phyloP scores from a whole-genome alignment of 1,140 invertebrate species.

The Theocolax elegans region DNA sequence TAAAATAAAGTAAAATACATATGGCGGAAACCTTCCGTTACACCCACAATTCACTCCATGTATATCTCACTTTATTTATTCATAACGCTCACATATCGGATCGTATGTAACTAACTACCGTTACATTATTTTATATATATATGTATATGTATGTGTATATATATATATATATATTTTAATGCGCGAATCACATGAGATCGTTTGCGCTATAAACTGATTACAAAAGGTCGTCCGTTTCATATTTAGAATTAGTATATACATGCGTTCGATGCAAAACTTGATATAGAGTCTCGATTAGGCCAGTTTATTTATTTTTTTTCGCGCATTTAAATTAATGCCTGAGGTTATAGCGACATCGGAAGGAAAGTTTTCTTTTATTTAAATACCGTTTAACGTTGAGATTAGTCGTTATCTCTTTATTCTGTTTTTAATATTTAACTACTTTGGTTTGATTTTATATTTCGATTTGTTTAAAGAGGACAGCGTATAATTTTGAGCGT shows the following conservation, averaged over 20 bases:
- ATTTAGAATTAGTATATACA: too few relatives aligned
- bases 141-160: too few relatives aligned
- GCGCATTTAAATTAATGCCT: not conserved
- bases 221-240: conserved; percentile 15
- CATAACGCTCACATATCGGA: not conserved
- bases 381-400: not conserved
- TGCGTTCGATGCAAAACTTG: conserved; percentile 23
- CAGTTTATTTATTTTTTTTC: conserved; percentile 43
- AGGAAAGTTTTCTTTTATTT: too few relatives aligned
- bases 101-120: not conserved
- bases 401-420: not conserved
- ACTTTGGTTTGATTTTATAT: not conserved
- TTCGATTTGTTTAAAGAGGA: too few relatives aligned
- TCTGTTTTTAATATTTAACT: not conserved
- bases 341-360: not conserved
- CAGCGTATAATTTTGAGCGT: too few relatives aligned
- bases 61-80: not conserved
- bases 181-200: not conserved
- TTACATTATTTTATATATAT: conserved; percentile 5
- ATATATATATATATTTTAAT: too few relatives aligned
- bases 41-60: conserved; percentile 34
- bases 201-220: conserved; percentile 19
- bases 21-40: conserved; percentile 46
- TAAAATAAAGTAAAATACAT: too few relatives aligned
- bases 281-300: conserved; percentile 25